Conservation (phyloP, 2,113 vertebrate genomes). For the Microtus ochrogaster region DNA sequence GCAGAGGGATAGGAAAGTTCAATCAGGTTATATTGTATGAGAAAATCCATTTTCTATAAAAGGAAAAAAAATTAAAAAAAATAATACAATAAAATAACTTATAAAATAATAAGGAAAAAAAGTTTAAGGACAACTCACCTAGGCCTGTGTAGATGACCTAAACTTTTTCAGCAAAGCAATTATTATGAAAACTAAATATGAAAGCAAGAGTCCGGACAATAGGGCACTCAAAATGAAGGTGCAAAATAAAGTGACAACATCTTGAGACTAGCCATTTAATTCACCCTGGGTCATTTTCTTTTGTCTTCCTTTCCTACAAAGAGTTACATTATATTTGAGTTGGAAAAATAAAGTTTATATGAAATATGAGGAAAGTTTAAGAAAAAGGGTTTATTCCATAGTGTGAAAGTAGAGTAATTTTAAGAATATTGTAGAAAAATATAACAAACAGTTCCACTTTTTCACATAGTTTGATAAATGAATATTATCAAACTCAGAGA, state of each 20-base stretch:
- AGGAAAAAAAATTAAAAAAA: neutral
- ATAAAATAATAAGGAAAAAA: neutral
- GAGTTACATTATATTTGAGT: neutral
- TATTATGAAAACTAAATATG: conserved; percentile 62
- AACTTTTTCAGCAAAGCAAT: conserved; percentile 59
- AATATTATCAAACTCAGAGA: neutral
- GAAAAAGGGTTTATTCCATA: conserved; percentile 30
- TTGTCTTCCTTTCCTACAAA: conserved; percentile 21
- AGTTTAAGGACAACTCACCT: neutral
- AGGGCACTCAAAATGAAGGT: conserved; percentile 56
- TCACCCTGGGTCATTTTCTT: conserved; percentile 42
- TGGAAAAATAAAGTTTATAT: conserved; percentile 59
- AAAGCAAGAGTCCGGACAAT: conserved; percentile 18
- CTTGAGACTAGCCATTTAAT: conserved; percentile 48
- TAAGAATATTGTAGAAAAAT: neutral
- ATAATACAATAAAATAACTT: neutral
- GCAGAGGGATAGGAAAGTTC: neutral
- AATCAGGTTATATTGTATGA: neutral
- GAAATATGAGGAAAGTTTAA: conserved; percentile 59
- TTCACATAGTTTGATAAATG: neutral
- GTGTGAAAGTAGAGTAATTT: neutral
- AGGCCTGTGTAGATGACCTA: conserved; percentile 59
- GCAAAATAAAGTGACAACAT: conserved; percentile 63
- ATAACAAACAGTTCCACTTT: neutral
- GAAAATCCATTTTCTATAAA: neutral